Conservation (phyloP, 2,113 vertebrate species). For the Chinchilla lanigera region DNA sequence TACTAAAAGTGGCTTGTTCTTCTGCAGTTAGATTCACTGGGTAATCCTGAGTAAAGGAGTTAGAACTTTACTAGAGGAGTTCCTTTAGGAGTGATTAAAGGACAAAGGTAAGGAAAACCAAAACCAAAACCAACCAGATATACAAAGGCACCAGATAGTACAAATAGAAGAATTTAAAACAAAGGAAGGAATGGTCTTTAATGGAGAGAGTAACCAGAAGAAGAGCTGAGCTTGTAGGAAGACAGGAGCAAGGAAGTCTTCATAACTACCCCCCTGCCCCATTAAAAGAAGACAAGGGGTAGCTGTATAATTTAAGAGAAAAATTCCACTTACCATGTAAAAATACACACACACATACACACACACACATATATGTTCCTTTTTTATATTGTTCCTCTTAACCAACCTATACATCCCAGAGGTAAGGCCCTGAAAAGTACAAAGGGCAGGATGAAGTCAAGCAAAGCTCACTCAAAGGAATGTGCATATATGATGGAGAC, state of each 20-base stretch:
- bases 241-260: not conserved
- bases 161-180: not conserved
- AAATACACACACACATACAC: not conserved
- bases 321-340: not conserved
- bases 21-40: not conserved
- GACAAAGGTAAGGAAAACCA: not conserved
- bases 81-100: not conserved
- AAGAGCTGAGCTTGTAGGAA: not conserved
- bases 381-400: not conserved
- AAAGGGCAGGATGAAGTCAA: not conserved
- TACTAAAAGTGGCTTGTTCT: too few relatives aligned
- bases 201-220: not conserved
- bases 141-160: not conserved
- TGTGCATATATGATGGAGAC: not conserved
- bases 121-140: not conserved
- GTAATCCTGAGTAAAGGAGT: not conserved
- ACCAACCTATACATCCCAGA: not conserved
- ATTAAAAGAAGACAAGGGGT: not conserved
- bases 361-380: too few relatives aligned
- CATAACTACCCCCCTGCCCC: not conserved
- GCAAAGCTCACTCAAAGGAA: not conserved
- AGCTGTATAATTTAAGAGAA: not conserved
- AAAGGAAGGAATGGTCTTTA: not conserved
- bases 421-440: not conserved
- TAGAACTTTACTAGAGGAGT: not conserved